Conservation (phyloP, 2,797 vertebrate genomes). For the Sciurus carolinensis region DNA sequence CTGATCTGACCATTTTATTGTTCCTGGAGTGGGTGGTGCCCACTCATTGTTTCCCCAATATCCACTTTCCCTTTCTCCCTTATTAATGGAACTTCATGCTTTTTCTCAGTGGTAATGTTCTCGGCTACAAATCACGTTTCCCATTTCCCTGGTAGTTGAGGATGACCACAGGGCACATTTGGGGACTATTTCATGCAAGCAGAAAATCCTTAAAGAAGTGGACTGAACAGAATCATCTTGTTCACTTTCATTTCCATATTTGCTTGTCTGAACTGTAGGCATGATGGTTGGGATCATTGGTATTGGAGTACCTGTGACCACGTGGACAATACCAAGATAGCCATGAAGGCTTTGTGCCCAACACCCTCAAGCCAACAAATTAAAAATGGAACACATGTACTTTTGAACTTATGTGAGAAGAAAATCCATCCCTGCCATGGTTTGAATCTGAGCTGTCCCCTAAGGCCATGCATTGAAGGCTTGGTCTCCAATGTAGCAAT, state of each 20-base stretch:
- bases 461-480: not conserved
- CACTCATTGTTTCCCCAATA: constrained; percentile 58
- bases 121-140: not conserved
- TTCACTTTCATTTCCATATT: not conserved
- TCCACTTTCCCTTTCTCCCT: constrained; percentile 3
- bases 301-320: not conserved
- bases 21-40: not conserved
- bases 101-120: not conserved
- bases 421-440: not conserved
- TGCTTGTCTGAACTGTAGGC: not conserved
- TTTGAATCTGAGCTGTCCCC: too few relatives aligned
- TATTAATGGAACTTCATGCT: not conserved
- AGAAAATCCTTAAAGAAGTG: not conserved
- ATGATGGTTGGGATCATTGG: not conserved
- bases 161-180: not conserved
- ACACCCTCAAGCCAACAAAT: not conserved
- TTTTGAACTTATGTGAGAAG: not conserved
- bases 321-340: not conserved
- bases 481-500: not conserved
- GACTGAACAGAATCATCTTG: not conserved
- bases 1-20: constrained; percentile 43
- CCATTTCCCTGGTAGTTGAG: not conserved
- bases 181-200: not conserved
- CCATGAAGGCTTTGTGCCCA: not conserved
- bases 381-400: not conserved